Percentiles rank a stretch among this genome's conserved stretches.
Conservation (phyloP, 1,140 invertebrate genomes). For the Zophobas atratus region DNA sequence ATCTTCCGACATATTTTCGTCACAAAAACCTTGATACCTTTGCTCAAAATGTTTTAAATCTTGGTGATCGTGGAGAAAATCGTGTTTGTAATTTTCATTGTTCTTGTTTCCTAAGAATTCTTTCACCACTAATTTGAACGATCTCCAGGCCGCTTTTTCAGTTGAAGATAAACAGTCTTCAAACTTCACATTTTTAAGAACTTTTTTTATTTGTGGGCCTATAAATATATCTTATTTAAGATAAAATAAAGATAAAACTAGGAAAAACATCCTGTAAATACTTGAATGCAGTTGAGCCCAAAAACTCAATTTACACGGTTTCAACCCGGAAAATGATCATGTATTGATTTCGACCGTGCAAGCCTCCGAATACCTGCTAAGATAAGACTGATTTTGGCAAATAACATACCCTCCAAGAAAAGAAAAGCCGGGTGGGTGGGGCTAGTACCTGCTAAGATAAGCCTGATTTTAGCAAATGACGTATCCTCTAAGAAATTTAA, state of each 20-base stretch:
- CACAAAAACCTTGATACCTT: neutral
- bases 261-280: too few species aligned
- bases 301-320: too few species aligned
- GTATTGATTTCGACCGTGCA: too few species aligned
- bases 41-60: neutral
- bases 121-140: neutral
- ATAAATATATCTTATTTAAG: neutral
- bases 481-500: too few species aligned
- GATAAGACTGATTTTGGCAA: too few species aligned
- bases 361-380: too few species aligned
- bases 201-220: neutral
- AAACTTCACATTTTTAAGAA: neutral
- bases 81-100: neutral
- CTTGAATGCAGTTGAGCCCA: too few species aligned
- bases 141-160: neutral
- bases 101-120: neutral
- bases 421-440: too few species aligned
- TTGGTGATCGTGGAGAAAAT: neutral
- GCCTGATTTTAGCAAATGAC: too few species aligned
- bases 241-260: neutral
- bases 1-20: neutral
- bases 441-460: too few species aligned
- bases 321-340: too few species aligned
- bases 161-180: neutral
- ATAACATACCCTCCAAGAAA: too few species aligned